These are phyloP conservation scores for Bujurquina vittata DNA, from an alignment of 2,113 vertebrate species.

Conservation along the genomic window DNA sequence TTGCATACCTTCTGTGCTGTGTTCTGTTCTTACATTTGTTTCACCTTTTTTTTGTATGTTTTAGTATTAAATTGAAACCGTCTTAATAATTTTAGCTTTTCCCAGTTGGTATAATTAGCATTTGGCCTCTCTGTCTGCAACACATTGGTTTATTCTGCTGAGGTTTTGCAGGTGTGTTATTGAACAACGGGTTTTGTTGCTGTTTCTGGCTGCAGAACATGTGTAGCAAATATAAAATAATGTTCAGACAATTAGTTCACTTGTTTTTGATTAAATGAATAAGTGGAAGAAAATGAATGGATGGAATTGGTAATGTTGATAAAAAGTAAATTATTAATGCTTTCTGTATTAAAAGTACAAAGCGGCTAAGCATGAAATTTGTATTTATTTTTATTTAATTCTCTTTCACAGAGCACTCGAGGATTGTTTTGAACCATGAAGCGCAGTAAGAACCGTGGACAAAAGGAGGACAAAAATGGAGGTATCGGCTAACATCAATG, in stretches of 20 bases:
- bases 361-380: neutral
- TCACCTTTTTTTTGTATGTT: neutral
- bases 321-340: neutral
- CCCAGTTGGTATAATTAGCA: neutral
- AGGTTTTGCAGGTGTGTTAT: neutral
- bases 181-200: neutral
- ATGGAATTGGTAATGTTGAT: neutral
- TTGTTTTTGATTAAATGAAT: neutral
- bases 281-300: too few relatives aligned
- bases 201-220: neutral
- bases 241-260: neutral
- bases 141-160: neutral
- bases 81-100: slow-evolving; percentile 1
- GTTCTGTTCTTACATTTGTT: neutral
- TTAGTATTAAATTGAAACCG: neutral
- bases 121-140: neutral
- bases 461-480: slow-evolving; percentile 86
- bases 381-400: neutral
- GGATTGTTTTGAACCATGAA: slow-evolving; percentile 84
- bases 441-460: slow-evolving; percentile 83
- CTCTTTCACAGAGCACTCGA: slow-evolving; percentile 71
- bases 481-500: slow-evolving; percentile 54
- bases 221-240: neutral
- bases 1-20: neutral
- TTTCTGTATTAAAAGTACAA: neutral